Conservation (phyloP, 2,797 vertebrate species). For the Eulemur mongoz region DNA sequence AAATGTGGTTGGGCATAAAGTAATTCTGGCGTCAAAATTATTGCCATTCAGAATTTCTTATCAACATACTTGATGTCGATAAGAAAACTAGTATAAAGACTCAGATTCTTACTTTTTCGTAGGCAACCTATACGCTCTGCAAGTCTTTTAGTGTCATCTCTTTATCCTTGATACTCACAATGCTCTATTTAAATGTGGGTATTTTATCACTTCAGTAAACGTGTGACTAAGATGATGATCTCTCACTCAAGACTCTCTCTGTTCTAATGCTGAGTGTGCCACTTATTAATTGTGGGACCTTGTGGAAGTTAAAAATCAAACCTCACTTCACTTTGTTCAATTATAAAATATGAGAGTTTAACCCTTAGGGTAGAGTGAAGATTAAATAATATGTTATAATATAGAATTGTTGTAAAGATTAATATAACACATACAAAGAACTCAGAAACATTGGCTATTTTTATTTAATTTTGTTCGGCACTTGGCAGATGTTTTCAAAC, state of each 20-base stretch:
- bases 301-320: not conserved
- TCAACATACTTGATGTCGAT: not conserved
- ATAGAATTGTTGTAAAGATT: not conserved
- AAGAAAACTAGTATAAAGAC: not conserved
- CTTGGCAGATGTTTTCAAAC: not conserved
- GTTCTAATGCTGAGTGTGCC: not conserved
- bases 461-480: not conserved
- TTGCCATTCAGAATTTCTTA: not conserved
- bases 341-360: not conserved
- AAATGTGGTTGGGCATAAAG: not conserved
- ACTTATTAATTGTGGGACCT: not conserved
- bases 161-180: not conserved
- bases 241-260: not conserved
- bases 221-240: not conserved
- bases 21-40: not conserved
- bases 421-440: not conserved
- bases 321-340: not conserved
- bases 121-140: not conserved
- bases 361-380: not conserved
- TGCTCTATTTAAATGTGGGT: not conserved
- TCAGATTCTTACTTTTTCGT: not conserved
- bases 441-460: not conserved
- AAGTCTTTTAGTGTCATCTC: not conserved
- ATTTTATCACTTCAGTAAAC: not conserved
- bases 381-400: not conserved